Evolutionary conservation across 2,113 vertebrate species (phyloP).

Genomic region (Gallinago paraguaiae): DNA sequence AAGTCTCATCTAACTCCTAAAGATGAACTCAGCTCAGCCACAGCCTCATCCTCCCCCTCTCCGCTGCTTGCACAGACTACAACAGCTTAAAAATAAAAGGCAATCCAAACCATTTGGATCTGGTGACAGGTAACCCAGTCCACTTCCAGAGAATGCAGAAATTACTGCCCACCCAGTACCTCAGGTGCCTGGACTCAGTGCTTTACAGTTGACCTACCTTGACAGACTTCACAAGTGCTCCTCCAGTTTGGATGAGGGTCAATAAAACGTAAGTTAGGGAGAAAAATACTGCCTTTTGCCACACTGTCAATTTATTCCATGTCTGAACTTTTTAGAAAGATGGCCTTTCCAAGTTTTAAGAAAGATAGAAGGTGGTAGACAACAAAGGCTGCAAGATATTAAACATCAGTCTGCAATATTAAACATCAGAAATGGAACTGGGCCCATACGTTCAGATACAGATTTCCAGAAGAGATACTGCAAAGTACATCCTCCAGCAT

Average conservation of each 20-base stretch:
- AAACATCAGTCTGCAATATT: background rate
- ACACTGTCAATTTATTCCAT: background rate
- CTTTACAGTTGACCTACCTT: background rate
- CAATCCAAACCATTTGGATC: background rate
- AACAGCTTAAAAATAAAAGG: background rate
- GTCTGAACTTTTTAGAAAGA: background rate
- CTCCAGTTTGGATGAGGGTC: background rate
- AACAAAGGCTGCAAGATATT: background rate
- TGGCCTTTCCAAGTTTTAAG: background rate
- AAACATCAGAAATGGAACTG: background rate
- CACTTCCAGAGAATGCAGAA: background rate
- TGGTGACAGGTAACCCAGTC: background rate
- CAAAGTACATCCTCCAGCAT: background rate
- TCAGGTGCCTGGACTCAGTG: background rate
- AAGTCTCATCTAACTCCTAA: background rate
- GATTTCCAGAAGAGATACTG: background rate
- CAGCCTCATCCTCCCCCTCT: background rate
- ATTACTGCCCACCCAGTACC: rapidly evolving
- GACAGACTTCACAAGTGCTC: background rate
- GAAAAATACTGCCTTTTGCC: background rate
- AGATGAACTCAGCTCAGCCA: background rate
- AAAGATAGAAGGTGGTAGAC: background rate
- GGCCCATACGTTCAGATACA: background rate
- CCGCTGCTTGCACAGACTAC: background rate
- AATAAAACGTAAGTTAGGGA: background rate